Percentiles rank a stretch among this genome's conserved stretches.
Evolutionary conservation across 2,888 invertebrate species (phyloP).

Genomic region (Diplazon laetatorius): DNA sequence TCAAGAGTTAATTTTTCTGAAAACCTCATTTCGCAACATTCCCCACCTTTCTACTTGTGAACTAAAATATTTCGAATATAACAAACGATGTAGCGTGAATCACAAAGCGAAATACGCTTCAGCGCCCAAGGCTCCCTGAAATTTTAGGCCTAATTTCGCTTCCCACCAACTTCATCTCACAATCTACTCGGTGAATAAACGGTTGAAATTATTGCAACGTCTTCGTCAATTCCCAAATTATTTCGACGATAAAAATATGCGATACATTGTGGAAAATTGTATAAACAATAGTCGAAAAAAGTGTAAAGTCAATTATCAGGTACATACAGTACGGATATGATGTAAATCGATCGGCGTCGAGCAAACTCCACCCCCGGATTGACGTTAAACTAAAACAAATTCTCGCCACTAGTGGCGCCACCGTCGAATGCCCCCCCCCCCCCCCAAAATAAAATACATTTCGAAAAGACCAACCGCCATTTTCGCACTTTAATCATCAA

Average conservation of each 20-base stretch:
- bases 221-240: not conserved
- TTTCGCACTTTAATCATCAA: not conserved
- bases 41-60: too few species aligned
- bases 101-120: not conserved
- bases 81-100: too few species aligned
- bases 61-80: too few species aligned
- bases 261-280: not conserved
- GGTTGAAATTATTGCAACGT: not conserved
- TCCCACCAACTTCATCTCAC: not conserved
- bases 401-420: slow-evolving; percentile 73
- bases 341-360: slow-evolving; percentile 77
- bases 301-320: slow-evolving; percentile 49
- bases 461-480: slow-evolving; percentile 15
- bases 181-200: not conserved
- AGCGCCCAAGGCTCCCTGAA: not conserved
- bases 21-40: too few species aligned
- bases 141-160: slow-evolving; percentile 48
- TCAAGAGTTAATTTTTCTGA: too few species aligned
- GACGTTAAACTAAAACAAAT: slow-evolving; percentile 62
- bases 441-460: slow-evolving; percentile 56
- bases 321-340: slow-evolving; percentile 62
- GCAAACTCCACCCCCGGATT: slow-evolving; percentile 65
- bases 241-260: not conserved
- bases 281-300: not conserved
- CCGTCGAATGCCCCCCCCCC: slow-evolving; percentile 62